Base-by-base conservation (phyloP, 2,888 invertebrate genomes). In the Drosophila basisetae region DNA sequence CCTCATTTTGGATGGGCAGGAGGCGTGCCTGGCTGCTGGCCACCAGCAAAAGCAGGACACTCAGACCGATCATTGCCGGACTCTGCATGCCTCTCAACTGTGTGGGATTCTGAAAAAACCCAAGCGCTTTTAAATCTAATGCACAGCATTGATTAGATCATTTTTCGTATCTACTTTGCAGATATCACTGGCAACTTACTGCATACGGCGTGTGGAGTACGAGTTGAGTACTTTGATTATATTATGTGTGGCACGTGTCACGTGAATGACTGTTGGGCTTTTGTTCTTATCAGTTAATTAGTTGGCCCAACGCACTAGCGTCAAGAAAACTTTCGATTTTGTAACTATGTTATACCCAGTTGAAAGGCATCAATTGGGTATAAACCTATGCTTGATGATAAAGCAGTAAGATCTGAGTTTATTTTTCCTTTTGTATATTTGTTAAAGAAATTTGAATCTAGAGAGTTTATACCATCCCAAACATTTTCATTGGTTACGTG, bases 231-330 rank as follows among this genome's bases (percentile, higher is more conserved):
- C 31, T 49, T 67, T 71, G 41, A 73, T 63, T 56, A 49, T 50
- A 30, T 60, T 58, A 66, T 65, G 56, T 63, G 74, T 68, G 68
- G 69, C 56, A 62, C 60, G 72, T 72, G 78, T 43, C 60, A 55
- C 58, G 76, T 60, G 76, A 75, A 71, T 39, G 50, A 28, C 10
- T 65, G 53, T 66, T 70, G 64, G 53, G 43, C 69, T 56, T 68
- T 62, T 35, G 43, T 41, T 49, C 56, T 83, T 84, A 84, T 84
- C 84, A 85, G 71, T 84, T 84, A 84, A 84, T 84, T 85, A 84
- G 70, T 68, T 75, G 49, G 61, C 43, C 53, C 52, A 54, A 37
- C 25, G 47, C 37, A 30, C 33, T 49, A 61, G 66, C 76, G 78
- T 78, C 78, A 72, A 16, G 22, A 41, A 22, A 52, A 18, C 47